A percentile compares a stretch with the other conserved stretches of the same genome.
These are phyloP conservation scores for Urocitellus parryii DNA, from an alignment of 2,113 vertebrate species.

Conservation along the genomic window DNA sequence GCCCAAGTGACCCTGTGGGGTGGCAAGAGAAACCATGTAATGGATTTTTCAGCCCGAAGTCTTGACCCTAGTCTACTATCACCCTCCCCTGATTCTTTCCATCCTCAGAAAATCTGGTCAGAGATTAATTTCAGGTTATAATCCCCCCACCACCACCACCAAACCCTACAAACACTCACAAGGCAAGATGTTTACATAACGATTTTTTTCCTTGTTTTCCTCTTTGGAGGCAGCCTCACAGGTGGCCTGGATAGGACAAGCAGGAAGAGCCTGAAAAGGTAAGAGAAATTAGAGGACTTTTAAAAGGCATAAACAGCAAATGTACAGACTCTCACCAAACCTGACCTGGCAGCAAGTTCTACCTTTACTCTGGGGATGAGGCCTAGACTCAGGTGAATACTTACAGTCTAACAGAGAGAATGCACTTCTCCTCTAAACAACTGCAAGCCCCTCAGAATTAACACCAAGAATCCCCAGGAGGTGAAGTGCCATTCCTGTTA, in stretches of 20 bases:
- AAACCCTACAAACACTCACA: constrained; percentile 89
- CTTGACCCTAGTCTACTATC: not conserved
- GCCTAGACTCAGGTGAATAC: not conserved
- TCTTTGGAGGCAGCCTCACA: constrained; percentile 99
- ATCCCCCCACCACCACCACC: not conserved
- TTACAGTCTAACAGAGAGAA: constrained; percentile 16
- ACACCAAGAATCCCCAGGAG: constrained; percentile 14
- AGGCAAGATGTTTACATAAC: constrained; percentile 99
- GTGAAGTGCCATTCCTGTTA: not conserved
- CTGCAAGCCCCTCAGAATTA: constrained; percentile 8
- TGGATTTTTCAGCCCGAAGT: not conserved
- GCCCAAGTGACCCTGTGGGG: not conserved
- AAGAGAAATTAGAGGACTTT: constrained; percentile 21
- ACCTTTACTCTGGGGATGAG: not conserved
- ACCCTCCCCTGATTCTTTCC: not conserved
- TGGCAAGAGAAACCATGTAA: not conserved
- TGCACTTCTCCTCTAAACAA: not conserved
- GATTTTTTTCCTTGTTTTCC: constrained; percentile 99
- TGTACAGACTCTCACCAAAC: not conserved
- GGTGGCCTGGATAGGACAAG: constrained; percentile 97
- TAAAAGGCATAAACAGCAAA: not conserved
- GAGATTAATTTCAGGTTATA: constrained; percentile 40
- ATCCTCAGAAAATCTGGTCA: not conserved
- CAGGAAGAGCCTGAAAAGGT: constrained; percentile 92
- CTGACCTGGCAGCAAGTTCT: constrained; percentile 24